Conservation (phyloP, 2,888 invertebrate species). For the Eupithecia insigniata region DNA sequence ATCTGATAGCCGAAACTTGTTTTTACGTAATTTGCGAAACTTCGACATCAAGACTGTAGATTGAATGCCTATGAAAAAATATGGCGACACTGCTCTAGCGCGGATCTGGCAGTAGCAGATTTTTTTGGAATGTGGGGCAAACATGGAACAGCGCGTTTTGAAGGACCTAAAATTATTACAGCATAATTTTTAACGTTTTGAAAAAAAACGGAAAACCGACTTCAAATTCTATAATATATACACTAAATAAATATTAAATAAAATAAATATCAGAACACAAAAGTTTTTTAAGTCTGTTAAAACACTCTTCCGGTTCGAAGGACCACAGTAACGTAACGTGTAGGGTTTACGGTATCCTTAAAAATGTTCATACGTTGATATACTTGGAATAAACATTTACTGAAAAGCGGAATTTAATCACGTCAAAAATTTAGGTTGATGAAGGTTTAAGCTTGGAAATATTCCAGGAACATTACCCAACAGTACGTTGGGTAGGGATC, state of each 20-base stretch:
- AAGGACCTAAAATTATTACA: background rate
- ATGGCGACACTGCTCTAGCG: background rate
- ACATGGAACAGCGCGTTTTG: too few species aligned
- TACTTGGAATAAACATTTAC: background rate
- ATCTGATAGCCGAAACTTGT: slow-evolving; percentile 17
- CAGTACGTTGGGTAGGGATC: background rate
- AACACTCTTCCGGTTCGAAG: background rate
- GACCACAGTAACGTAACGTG: background rate
- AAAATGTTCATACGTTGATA: background rate
- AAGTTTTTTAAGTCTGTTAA: too few species aligned
- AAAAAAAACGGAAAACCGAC: too few species aligned
- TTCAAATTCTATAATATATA: too few species aligned
- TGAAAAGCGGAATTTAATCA: background rate
- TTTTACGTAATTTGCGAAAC: slow-evolving; percentile 22
- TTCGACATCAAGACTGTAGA: background rate
- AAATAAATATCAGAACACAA: too few species aligned
- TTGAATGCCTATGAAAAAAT: background rate
- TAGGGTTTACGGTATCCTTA: background rate
- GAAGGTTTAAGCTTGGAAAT: background rate
- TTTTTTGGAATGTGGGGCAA: too few species aligned
- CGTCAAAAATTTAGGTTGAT: background rate
- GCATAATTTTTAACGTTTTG: too few species aligned
- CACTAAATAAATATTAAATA: too few species aligned
- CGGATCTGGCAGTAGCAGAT: background rate
- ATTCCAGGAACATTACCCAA: background rate